phyloP scores from a whole-genome alignment of 2,888 invertebrate species.

The Nowickia ferox region DNA sequence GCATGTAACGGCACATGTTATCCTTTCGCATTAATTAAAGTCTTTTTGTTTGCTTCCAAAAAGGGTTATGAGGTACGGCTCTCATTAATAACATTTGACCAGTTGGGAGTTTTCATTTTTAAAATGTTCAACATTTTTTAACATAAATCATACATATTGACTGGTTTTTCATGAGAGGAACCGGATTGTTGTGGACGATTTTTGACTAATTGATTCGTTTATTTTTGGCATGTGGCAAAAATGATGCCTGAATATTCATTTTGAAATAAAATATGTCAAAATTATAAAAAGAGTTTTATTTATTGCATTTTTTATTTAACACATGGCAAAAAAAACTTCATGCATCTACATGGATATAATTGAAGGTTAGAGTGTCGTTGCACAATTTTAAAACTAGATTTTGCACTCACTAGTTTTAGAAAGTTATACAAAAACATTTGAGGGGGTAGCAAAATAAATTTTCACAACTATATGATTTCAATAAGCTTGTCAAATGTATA shows the following conservation, averaged over 20 bases:
- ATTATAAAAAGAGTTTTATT: background rate
- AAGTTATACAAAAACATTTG: no score
- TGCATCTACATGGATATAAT: background rate
- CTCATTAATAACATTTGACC: constrained; percentile 50
- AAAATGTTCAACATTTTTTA: constrained; percentile 19
- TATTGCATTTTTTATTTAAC: background rate
- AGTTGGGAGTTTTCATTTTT: constrained; percentile 44
- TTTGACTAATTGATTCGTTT: constrained; percentile 40
- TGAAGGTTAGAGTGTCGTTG: no score
- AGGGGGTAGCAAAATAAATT: no score
- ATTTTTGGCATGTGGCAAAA: constrained; percentile 39
- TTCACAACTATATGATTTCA: no score
- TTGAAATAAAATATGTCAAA: constrained; percentile 7
- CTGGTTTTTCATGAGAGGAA: constrained; percentile 8
- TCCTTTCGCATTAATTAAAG: constrained; percentile 56
- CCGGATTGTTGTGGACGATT: constrained; percentile 10
- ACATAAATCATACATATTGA: constrained; percentile 49
- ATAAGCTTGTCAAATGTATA: no score
- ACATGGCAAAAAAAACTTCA: no score
- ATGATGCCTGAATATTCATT: background rate
- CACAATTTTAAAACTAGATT: no score
- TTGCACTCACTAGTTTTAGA: no score
- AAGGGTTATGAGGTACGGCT: background rate
- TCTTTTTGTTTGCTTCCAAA: constrained; percentile 1
- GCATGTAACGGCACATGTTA: constrained; percentile 51